These are phyloP conservation scores for Drosophila insularis DNA, from an alignment of 1,140 invertebrate genomes.

Conservation along the genomic window DNA sequence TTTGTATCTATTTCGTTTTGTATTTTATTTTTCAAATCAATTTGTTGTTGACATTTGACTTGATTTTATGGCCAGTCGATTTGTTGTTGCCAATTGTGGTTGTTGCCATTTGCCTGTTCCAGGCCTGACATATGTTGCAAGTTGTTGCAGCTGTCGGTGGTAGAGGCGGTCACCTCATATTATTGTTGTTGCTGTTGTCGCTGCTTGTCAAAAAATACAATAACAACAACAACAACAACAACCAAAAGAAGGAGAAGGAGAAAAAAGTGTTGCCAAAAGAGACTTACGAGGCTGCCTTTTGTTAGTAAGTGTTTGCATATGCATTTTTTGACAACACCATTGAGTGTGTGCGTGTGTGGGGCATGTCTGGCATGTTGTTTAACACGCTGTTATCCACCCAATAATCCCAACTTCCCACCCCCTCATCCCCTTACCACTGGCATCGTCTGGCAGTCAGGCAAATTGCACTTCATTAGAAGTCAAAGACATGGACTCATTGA, in stretches of 20 bases:
- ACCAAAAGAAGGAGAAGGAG: no score
- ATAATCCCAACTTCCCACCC: not conserved
- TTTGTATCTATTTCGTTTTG: slow-evolving; percentile 6
- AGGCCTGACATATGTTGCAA: no score
- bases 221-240: no score
- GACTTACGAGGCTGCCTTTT: slow-evolving; percentile 54
- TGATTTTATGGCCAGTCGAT: slow-evolving; percentile 51
- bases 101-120: slow-evolving; percentile 17
- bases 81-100: slow-evolving; percentile 43
- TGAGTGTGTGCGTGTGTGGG: slow-evolving; percentile 19
- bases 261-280: slow-evolving; percentile 51
- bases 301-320: slow-evolving; percentile 74
- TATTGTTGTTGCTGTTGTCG: slow-evolving; percentile 33
- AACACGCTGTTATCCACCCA: slow-evolving; percentile 58
- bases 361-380: slow-evolving; percentile 70
- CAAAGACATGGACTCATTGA: slow-evolving; percentile 13
- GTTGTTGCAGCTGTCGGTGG: slow-evolving; percentile 22
- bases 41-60: slow-evolving; percentile 70
- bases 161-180: no score
- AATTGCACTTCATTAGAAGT: slow-evolving; percentile 27
- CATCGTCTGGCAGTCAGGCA: not conserved
- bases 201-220: slow-evolving; percentile 61
- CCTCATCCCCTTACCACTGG: not conserved
- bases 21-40: slow-evolving; percentile 10
- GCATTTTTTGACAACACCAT: slow-evolving; percentile 55